Evolutionary conservation across 2,113 vertebrate species (phyloP).

Genomic region (Notechis scutatus): DNA sequence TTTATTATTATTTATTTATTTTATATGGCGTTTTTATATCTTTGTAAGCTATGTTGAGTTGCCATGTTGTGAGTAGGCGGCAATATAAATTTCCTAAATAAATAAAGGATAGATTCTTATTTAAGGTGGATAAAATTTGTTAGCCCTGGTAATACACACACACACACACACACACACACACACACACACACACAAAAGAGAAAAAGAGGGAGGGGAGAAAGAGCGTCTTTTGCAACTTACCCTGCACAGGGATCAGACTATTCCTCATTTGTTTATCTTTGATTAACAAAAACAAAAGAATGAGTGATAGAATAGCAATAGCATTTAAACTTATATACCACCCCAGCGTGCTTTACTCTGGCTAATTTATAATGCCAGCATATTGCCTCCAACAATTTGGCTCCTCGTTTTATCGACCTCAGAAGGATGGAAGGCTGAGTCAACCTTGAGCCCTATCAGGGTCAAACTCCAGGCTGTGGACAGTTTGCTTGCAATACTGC

Average conservation of each 20-base stretch:
- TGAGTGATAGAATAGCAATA: background rate
- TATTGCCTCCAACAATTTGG: background rate
- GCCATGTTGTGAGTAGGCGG: too few relatives aligned
- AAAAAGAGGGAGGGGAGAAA: background rate
- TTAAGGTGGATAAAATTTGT: background rate
- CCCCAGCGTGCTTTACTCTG: background rate
- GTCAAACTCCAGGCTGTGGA: background rate
- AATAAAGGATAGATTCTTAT: background rate
- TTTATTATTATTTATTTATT: too few relatives aligned
- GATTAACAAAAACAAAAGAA: background rate
- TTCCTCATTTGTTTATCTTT: background rate
- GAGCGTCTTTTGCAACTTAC: background rate
- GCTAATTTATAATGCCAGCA: background rate
- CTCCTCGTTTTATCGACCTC: background rate
- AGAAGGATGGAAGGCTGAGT: background rate
- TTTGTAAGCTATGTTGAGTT: too few relatives aligned
- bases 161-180: too few relatives aligned
- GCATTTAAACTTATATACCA: background rate
- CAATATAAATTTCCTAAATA: too few relatives aligned
- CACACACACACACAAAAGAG: too few relatives aligned
- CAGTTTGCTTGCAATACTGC: background rate
- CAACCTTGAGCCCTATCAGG: background rate
- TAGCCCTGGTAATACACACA: background rate
- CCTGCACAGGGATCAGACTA: background rate
- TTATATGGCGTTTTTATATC: too few relatives aligned